Percentiles rank a stretch among this genome's conserved stretches.
Evolutionary conservation across 1,140 invertebrate genomes (phyloP).

Genomic region (Rhyacophila brunnea): DNA sequence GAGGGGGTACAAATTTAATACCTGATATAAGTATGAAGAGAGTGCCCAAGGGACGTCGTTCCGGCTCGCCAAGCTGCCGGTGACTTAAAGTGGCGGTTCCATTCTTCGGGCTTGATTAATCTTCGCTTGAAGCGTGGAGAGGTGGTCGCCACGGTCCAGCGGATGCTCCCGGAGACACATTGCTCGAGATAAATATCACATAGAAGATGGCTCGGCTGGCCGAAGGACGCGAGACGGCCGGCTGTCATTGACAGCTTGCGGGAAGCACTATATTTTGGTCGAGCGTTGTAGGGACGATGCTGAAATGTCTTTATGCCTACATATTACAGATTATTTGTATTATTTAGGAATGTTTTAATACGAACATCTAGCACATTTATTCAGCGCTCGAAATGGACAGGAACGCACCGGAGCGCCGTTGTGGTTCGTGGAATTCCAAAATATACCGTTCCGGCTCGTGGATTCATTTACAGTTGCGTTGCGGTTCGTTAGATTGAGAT

Average conservation of each 20-base stretch:
- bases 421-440: no score
- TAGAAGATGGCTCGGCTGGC: slow-evolving; percentile 17
- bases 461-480: no score
- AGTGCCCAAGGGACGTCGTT: background rate
- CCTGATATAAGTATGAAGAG: no score
- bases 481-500: no score
- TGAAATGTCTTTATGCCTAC: background rate
- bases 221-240: slow-evolving; percentile 7
- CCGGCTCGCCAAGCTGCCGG: slow-evolving; percentile 3
- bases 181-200: slow-evolving; percentile 33
- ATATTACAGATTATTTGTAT: background rate
- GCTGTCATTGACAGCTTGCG: slow-evolving; percentile 28
- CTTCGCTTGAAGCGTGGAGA: slow-evolving; percentile 3
- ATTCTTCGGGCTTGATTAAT: slow-evolving; percentile 33
- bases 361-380: no score
- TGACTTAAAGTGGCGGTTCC: slow-evolving; percentile 28
- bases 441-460: no score
- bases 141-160: slow-evolving; percentile 1
- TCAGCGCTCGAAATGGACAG: no score
- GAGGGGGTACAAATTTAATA: no score
- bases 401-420: no score
- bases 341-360: background rate
- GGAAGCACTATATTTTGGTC: slow-evolving; percentile 16
- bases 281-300: background rate
- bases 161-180: slow-evolving; percentile 12